phyloP scores from a whole-genome alignment of 1,140 invertebrate genomes.

The Caerostris extrusa region DNA sequence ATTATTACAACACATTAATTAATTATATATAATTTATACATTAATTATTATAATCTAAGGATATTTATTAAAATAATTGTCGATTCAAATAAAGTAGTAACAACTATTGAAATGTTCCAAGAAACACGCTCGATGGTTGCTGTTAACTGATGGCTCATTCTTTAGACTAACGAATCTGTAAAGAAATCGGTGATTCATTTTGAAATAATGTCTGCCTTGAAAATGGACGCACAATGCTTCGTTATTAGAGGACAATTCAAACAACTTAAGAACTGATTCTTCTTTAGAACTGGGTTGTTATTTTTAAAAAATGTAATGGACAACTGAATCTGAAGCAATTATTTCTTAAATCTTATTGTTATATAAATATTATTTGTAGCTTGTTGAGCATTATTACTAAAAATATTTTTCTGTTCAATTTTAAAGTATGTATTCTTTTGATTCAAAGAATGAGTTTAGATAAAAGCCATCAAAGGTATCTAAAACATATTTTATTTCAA shows the following conservation, averaged over 20 bases:
- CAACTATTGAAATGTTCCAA: conserved; percentile 23
- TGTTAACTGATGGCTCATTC: neutral
- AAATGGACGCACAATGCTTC: neutral
- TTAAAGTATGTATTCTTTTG: too few species aligned
- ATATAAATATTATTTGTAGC: neutral
- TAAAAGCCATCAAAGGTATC: too few species aligned
- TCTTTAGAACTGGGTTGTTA: neutral
- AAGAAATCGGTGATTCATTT: conserved; percentile 24
- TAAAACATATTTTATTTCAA: too few species aligned
- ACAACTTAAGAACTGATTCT: neutral
- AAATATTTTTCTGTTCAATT: too few species aligned
- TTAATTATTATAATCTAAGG: too few species aligned
- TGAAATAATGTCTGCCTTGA: neutral
- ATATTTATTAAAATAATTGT: too few species aligned
- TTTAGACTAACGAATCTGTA: neutral
- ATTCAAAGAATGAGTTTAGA: too few species aligned
- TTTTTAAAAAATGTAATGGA: neutral
- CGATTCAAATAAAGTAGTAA: too few species aligned
- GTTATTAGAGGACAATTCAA: neutral
- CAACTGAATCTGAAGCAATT: neutral
- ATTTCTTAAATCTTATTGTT: neutral
- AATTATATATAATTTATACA: too few species aligned
- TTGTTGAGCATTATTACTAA: too few species aligned
- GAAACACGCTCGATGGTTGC: neutral
- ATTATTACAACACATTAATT: too few species aligned